phyloP scores from a whole-genome alignment of 1,140 invertebrate genomes.

The Listronotus oregonensis region DNA sequence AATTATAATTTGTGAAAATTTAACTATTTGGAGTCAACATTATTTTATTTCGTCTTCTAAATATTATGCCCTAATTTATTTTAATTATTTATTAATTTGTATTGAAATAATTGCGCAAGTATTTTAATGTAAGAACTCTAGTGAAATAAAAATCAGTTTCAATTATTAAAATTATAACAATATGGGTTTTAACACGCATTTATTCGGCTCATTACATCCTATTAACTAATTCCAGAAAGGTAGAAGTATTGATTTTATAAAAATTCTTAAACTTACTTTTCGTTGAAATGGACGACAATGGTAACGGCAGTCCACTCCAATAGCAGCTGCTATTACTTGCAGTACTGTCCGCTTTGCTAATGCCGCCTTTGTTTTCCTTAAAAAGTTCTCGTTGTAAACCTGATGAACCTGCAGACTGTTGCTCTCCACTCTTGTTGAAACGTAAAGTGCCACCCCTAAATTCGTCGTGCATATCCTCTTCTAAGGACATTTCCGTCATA shows the following conservation, averaged over 20 bases:
- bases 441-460: slow-evolving; percentile 50
- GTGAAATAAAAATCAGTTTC: too few species aligned
- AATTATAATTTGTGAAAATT: too few species aligned
- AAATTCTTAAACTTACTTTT: slow-evolving; percentile 40
- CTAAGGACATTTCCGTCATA: slow-evolving; percentile 42
- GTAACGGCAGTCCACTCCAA: slow-evolving; percentile 46
- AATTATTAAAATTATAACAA: too few species aligned
- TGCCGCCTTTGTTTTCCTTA: slow-evolving; percentile 29
- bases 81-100: too few species aligned
- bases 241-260: slow-evolving; percentile 6
- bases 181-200: too few species aligned
- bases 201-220: too few species aligned
- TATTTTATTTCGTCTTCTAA: too few species aligned
- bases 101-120: too few species aligned
- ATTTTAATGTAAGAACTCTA: too few species aligned
- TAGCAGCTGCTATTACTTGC: slow-evolving; percentile 43
- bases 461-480: slow-evolving; percentile 50
- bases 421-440: slow-evolving; percentile 40
- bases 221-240: too few species aligned
- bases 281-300: slow-evolving; percentile 44
- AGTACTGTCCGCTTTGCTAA: slow-evolving; percentile 36
- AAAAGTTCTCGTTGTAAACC: slow-evolving; percentile 28
- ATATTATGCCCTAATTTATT: too few species aligned
- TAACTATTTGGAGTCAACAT: too few species aligned
- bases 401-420: slow-evolving; percentile 35